Conservation (phyloP, 2,888 invertebrate species). For the Chalcosyrphus nemorum region DNA sequence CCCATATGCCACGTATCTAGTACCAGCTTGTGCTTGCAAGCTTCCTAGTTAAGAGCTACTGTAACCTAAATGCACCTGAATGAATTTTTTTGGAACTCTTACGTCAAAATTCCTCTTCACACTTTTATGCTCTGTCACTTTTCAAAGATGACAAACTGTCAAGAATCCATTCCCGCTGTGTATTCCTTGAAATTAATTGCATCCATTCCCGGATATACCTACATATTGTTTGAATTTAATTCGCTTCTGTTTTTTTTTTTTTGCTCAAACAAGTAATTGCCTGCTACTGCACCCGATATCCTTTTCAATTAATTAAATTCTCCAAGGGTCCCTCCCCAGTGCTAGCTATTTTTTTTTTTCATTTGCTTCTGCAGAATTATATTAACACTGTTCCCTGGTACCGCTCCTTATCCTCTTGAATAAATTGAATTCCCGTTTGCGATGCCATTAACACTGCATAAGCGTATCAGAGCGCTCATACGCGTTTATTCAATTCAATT, state of each 20-base stretch:
- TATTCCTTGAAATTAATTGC: neutral
- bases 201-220: neutral
- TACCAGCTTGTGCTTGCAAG: no score
- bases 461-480: conserved; percentile 73
- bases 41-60: no score
- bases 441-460: conserved; percentile 78
- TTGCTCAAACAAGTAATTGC: conserved; percentile 23
- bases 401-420: conserved; percentile 60
- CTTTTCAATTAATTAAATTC: conserved; percentile 67
- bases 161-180: neutral
- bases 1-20: no score
- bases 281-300: conserved; percentile 31
- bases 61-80: no score
- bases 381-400: conserved; percentile 46
- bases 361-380: conserved; percentile 12
- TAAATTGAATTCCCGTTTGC: conserved; percentile 75
- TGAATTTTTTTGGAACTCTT: no score
- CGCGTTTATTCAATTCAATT: conserved; percentile 71
- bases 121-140: neutral
- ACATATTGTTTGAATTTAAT: neutral
- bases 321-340: conserved; percentile 15
- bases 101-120: neutral
- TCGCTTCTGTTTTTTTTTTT: neutral
- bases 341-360: neutral
- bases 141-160: neutral